These are phyloP conservation scores for Aratinga solstitialis DNA, from an alignment of 2,797 vertebrate species.

Conservation along the genomic window DNA sequence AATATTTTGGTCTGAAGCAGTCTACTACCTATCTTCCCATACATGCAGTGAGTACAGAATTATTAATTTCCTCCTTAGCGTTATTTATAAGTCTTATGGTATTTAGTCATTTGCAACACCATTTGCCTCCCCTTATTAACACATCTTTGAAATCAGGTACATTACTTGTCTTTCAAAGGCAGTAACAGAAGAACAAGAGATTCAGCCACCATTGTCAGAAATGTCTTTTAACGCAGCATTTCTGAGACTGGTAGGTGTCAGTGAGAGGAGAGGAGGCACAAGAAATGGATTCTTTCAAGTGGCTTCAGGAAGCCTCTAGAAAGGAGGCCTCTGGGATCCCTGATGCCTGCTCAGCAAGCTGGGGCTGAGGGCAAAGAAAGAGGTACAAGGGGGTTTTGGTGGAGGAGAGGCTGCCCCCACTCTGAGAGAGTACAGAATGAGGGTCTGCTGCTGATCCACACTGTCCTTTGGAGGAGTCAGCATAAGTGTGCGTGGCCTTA, in stretches of 20 bases:
- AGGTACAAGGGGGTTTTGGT: neutral
- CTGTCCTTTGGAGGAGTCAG: neutral
- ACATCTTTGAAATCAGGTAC: neutral
- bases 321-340: neutral
- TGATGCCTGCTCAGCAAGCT: neutral
- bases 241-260: neutral
- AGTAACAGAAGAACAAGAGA: neutral
- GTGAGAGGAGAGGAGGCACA: neutral
- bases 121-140: neutral
- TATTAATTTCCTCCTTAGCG: neutral
- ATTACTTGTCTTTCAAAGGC: neutral
- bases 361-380: neutral
- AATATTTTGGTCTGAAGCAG: neutral
- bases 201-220: neutral
- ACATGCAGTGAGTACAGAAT: neutral
- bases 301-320: constrained; percentile 35
- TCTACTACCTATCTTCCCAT: neutral
- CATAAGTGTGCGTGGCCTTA: neutral
- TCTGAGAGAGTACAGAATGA: neutral
- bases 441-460: neutral
- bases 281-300: neutral
- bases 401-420: neutral
- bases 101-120: neutral
- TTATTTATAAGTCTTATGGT: neutral
- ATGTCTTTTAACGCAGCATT: neutral